Conservation (phyloP, 2,797 vertebrate genomes). For the Macropodus opercularis region DNA sequence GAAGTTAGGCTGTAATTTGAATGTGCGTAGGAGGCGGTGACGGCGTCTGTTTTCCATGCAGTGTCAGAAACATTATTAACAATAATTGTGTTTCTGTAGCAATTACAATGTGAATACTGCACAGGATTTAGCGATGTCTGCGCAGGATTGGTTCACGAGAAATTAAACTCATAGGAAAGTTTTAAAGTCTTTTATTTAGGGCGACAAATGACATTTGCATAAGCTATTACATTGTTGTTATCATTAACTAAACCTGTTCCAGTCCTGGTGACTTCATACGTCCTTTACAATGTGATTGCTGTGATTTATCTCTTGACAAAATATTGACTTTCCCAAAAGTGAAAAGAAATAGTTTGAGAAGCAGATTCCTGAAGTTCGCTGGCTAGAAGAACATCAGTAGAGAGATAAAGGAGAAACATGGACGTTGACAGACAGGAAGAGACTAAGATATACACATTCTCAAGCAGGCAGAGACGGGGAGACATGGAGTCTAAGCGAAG, state of each 20-base stretch:
- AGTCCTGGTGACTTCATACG: not conserved
- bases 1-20: constrained; percentile 24
- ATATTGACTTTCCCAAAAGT: not conserved
- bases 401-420: constrained; percentile 6
- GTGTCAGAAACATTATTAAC: constrained; percentile 6
- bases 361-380: not conserved
- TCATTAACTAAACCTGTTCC: not conserved
- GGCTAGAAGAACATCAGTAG: not conserved
- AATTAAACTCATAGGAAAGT: too few relatives aligned
- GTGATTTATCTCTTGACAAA: not conserved
- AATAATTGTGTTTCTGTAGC: constrained; percentile 10
- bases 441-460: constrained; percentile 12
- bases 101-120: not conserved
- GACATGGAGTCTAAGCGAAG: constrained; percentile 4
- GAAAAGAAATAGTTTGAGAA: not conserved
- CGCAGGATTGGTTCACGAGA: not conserved
- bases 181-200: too few relatives aligned
- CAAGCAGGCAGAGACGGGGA: not conserved
- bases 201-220: not conserved
- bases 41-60: constrained; percentile 22
- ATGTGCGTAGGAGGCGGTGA: constrained; percentile 30
- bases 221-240: not conserved
- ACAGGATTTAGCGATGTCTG: constrained; percentile 1
- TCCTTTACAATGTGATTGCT: not conserved
- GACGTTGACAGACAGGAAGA: constrained; percentile 9